These are phyloP conservation scores for Chloropsis cyanopogon DNA, from an alignment of 2,113 vertebrate species.

Conservation along the genomic window DNA sequence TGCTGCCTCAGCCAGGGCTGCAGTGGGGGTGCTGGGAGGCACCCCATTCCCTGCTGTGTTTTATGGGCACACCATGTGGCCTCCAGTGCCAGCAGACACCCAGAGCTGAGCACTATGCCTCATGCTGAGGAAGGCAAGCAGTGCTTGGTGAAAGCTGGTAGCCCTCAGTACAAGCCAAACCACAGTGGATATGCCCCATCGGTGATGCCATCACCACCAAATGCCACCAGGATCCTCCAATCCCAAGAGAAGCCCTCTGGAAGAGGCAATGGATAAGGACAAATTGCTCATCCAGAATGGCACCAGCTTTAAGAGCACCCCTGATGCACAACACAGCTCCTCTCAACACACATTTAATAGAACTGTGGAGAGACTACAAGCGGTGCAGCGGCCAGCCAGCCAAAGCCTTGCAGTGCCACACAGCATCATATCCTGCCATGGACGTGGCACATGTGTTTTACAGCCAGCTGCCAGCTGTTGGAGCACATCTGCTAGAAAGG, in stretches of 20 bases:
- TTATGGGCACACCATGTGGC: fast-evolving
- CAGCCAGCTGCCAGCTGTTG: background rate
- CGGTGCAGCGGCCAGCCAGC: fast-evolving
- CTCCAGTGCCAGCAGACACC: background rate
- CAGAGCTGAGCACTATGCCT: background rate
- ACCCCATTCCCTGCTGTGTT: too few species aligned
- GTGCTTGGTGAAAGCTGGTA: background rate
- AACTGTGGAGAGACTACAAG: background rate
- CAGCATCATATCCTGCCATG: fast-evolving
- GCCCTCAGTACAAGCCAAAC: background rate
- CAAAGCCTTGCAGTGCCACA: background rate
- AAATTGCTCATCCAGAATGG: background rate
- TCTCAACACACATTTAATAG: background rate
- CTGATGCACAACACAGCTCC: background rate
- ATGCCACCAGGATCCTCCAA: background rate
- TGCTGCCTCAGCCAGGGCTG: background rate
- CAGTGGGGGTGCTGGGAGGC: fast-evolving
- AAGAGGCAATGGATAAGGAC: background rate
- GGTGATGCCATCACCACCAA: background rate
- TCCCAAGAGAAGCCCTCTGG: fast-evolving
- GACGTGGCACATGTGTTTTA: fast-evolving
- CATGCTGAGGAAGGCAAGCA: background rate
- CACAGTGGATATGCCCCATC: fast-evolving
- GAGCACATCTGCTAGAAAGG: background rate
- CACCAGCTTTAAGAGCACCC: background rate